phyloP scores from a whole-genome alignment of 2,113 vertebrate species.

The Macroglossus sobrinus region DNA sequence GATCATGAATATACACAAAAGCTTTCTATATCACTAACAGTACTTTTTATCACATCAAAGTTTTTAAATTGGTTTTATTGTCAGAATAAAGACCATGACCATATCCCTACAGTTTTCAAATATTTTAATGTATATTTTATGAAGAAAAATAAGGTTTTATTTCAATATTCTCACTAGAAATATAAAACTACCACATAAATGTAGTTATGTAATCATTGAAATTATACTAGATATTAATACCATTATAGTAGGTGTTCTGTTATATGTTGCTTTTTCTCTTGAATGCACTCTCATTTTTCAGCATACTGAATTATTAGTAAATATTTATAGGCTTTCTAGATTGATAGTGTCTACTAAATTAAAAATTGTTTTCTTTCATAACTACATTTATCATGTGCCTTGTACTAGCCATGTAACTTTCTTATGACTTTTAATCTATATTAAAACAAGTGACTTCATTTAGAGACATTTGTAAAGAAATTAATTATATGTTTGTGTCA shows the following conservation, averaged over 20 bases:
- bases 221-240: conserved; percentile 7
- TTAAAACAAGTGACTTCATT: conserved; percentile 77
- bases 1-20: background rate
- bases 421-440: conserved; percentile 70
- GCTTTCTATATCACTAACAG: background rate
- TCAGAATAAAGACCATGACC: background rate
- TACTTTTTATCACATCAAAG: background rate
- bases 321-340: conserved; percentile 81
- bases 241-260: conserved; percentile 48
- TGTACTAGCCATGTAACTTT: conserved; percentile 71
- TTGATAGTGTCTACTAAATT: conserved; percentile 83
- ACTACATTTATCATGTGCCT: conserved; percentile 81
- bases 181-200: background rate
- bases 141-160: background rate
- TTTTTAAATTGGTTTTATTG: background rate
- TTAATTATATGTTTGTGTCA: conserved; percentile 76
- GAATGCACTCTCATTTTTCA: conserved; percentile 25
- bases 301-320: conserved; percentile 76
- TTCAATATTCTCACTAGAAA: background rate
- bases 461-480: conserved; percentile 76
- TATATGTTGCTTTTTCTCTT: conserved; percentile 47
- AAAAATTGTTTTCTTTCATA: conserved; percentile 82
- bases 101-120: background rate
- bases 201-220: background rate
- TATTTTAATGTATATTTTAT: background rate